These are phyloP conservation scores for Nephrocerus scutellatus DNA, from an alignment of 2,888 invertebrate genomes.

Conservation along the genomic window DNA sequence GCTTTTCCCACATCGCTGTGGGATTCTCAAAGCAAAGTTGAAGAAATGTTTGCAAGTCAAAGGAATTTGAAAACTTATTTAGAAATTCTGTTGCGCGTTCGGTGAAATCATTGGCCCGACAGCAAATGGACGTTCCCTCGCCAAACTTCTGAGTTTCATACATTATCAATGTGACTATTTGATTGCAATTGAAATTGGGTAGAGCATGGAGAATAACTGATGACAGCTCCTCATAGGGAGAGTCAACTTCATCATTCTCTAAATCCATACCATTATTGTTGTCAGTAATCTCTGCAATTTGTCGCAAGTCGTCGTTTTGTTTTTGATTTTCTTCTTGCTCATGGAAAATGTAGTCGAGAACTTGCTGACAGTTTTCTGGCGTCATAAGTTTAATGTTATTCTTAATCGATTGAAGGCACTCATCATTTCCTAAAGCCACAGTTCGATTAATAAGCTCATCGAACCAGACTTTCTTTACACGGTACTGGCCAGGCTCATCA, in stretches of 20 bases:
- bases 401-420: conserved; percentile 33
- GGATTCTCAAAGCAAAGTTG: conserved; percentile 33
- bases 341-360: conserved; percentile 26
- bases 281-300: not conserved
- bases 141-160: conserved; percentile 29
- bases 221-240: conserved; percentile 22
- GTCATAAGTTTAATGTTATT: conserved; percentile 27
- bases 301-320: not conserved
- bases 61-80: conserved; percentile 28
- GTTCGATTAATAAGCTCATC: conserved; percentile 32
- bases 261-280: no score
- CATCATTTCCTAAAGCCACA: conserved; percentile 32
- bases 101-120: conserved; percentile 20
- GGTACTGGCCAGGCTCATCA: no score
- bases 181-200: conserved; percentile 25
- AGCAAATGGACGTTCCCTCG: conserved; percentile 18
- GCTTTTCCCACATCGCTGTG: conserved; percentile 27
- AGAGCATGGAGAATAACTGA: conserved; percentile 25
- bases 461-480: conserved; percentile 28
- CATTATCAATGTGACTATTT: conserved; percentile 24
- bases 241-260: no score
- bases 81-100: conserved; percentile 30
- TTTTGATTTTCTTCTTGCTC: conserved; percentile 10
- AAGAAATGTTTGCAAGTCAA: conserved; percentile 30
- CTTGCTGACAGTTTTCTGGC: conserved; percentile 26